Evolutionary conservation across 2,888 invertebrate genomes (phyloP).

Genomic region (Hetaerina titia): DNA sequence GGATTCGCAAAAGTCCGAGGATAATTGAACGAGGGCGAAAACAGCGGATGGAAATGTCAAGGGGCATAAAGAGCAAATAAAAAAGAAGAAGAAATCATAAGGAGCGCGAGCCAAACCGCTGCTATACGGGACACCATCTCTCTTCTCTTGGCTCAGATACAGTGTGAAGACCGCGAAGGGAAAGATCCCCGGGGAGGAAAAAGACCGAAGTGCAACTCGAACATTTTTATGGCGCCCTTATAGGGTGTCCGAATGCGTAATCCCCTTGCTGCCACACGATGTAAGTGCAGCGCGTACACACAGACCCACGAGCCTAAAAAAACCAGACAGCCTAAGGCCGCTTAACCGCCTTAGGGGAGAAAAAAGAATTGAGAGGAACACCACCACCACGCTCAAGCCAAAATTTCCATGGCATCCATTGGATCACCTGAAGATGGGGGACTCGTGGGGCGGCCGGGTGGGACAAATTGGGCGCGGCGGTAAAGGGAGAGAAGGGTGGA

Average conservation of each 20-base stretch:
- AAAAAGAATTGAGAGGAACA: too few relatives aligned
- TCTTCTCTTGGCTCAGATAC: neutral
- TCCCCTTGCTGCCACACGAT: neutral
- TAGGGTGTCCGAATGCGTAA: neutral
- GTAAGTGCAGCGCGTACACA: neutral
- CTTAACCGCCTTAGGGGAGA: too few relatives aligned
- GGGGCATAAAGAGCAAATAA: neutral
- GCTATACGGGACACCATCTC: neutral
- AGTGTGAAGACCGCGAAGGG: neutral
- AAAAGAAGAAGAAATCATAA: neutral
- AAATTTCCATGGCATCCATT: too few relatives aligned
- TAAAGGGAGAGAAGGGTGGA: too few relatives aligned
- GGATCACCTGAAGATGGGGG: too few relatives aligned
- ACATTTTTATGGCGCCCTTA: neutral
- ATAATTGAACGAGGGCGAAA: neutral
- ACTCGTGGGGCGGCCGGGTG: too few relatives aligned
- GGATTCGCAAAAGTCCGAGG: neutral
- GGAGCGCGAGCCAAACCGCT: neutral
- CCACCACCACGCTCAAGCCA: too few relatives aligned
- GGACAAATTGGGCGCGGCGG: too few relatives aligned
- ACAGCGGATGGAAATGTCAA: neutral
- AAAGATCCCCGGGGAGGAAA: neutral
- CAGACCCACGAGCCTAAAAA: too few relatives aligned
- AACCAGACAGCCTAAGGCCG: too few relatives aligned
- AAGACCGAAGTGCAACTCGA: neutral